Evolutionary conservation across 92 coral and sea anemone genomes (phyloP).

Genomic region (Micromussa lordhowensis): DNA sequence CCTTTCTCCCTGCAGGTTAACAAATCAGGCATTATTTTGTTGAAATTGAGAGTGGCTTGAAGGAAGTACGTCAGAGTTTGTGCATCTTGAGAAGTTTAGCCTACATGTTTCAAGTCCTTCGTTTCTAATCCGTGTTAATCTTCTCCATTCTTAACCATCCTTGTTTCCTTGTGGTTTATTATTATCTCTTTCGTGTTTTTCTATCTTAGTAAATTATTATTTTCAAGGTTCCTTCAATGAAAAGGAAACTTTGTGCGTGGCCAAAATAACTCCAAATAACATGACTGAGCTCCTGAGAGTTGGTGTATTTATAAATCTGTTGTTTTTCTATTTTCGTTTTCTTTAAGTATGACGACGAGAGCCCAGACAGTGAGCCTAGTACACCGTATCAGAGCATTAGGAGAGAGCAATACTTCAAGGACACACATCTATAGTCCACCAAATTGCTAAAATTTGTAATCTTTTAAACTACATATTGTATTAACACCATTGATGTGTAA

Average conservation of each 20-base stretch:
- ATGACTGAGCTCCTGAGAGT: neutral
- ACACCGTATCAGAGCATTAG: conserved; percentile 75
- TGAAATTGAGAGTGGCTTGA: no score
- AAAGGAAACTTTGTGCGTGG: no score
- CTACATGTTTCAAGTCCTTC: no score
- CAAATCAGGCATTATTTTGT: neutral
- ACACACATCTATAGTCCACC: conserved; percentile 70
- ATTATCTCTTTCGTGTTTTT: no score
- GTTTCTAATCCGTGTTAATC: no score
- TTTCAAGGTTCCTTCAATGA: no score
- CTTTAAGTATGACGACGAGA: conserved; percentile 79
- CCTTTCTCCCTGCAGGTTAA: neutral
- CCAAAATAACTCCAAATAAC: no score
- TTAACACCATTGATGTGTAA: neutral
- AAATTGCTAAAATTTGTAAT: neutral
- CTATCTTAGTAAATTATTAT: no score
- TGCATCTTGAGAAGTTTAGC: no score
- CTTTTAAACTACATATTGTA: neutral
- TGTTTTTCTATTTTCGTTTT: neutral
- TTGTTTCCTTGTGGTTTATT: no score
- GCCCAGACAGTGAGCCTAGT: conserved; percentile 79
- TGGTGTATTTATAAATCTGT: neutral
- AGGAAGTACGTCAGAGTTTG: no score
- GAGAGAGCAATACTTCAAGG: conserved; percentile 82
- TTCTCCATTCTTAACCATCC: no score